These are phyloP conservation scores for Nomada hirtipes DNA, from an alignment of 2,888 invertebrate genomes.

Conservation along the genomic window DNA sequence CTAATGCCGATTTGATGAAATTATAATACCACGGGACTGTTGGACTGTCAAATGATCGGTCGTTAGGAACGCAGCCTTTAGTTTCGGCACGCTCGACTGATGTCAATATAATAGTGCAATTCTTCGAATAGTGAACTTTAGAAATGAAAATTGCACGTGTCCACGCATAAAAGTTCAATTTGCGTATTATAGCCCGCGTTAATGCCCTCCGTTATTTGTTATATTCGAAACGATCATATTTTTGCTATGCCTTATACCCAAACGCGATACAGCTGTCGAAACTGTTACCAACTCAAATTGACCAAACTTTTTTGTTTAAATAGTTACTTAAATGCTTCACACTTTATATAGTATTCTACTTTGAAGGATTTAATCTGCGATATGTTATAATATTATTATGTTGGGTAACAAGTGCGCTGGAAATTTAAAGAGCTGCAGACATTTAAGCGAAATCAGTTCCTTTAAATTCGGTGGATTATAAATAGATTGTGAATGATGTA, in stretches of 20 bases:
- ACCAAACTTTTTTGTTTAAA: neutral
- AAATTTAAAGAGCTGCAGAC: no score
- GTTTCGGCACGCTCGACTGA: slow-evolving; percentile 64
- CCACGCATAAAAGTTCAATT: slow-evolving; percentile 29
- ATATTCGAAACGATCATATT: neutral
- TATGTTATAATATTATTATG: no score
- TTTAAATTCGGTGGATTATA: no score
- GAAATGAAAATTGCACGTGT: slow-evolving; percentile 44
- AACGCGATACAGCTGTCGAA: neutral
- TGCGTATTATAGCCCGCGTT: slow-evolving; percentile 15
- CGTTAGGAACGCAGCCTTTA: slow-evolving; percentile 67
- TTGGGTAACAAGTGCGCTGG: no score
- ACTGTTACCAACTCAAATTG: neutral
- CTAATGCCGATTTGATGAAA: slow-evolving; percentile 78
- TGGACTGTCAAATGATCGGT: slow-evolving; percentile 71
- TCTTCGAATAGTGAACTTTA: slow-evolving; percentile 59
- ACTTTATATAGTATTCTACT: no score
- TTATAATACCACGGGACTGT: slow-evolving; percentile 72
- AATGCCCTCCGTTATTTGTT: slow-evolving; percentile 40
- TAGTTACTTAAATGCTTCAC: no score
- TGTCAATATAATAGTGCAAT: slow-evolving; percentile 79
- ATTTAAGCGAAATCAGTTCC: no score
- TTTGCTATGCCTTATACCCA: neutral
- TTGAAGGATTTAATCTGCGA: no score
- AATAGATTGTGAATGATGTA: no score